Evolutionary conservation across 2,113 vertebrate genomes (phyloP), one percentile per base, ranked within the genome.

Genomic region (Terrapene triunguis): DNA sequence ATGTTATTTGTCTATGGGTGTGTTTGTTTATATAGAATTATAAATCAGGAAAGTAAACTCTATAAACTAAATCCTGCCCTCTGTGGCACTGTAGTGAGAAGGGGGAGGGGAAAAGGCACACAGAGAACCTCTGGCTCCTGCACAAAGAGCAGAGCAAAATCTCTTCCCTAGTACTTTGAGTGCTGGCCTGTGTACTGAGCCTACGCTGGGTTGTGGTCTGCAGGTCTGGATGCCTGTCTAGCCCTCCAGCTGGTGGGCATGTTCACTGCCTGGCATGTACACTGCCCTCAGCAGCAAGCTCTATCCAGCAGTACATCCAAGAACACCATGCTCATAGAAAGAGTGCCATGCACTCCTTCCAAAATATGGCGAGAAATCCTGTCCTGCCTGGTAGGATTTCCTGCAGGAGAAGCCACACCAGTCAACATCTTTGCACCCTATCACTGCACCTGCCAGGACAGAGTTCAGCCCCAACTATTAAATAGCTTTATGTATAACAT

Each of bases 1-100:
- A 92, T 84, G 82, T 59, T 32, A 38, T 91, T 50, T 74, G 13
- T 88, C n/a, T 47, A 27, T 25, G 11, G 11, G 24, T 51, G 78
- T 82, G 50, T 93, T 97, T 96, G 87, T 94, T 84, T 91, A 94
- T 92, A 29, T 24, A 94, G 90, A 94, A 97, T 92, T 88, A 91
- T 89, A 74, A 94, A 93, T 95, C 85, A 84, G 53, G 89, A 93
- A 92, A 93, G 83, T 80, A 90, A 92, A 89, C 87, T 84, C 89
- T 55, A 80, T 89, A 80, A 13, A 92, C 72, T 79, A 88, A 91
- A 51, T 53, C 57, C 80, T 95, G 90, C 90, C 87, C 47, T 95
- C 25, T 57, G 83, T 80, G 48, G 19, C 83, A 83, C 72, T 79
- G 0, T 24, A 87, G 74, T 65, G 85, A 79, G 91, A 92, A 94